Evolutionary conservation across 2,113 vertebrate species (phyloP), one percentile per base, ranked within the genome.

Genomic region (Engraulis encrasicolus): DNA sequence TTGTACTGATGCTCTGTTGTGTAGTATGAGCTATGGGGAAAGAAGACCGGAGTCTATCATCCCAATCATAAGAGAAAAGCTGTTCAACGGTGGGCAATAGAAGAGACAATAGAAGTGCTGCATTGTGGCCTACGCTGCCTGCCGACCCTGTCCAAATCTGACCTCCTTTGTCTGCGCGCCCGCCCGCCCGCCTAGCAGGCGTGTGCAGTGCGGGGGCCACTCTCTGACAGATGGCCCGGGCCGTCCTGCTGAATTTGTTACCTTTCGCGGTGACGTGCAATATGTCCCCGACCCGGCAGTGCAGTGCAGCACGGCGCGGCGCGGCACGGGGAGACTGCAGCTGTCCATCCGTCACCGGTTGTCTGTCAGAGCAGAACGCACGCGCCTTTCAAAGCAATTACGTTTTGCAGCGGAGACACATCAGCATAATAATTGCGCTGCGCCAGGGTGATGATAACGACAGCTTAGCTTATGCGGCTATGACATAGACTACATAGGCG

Each of bases 151-250:
- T 89, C 86, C 79, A 81, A 90, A 88, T 88, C 91, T 92, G 92
- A 94, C 93, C 93, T 89, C 85, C 91, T 96, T 97, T 96, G 95
- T 97, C 92, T 93, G 87, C 0, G 88, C 86, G 31, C 48, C 82
- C 86, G 85, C 87, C n/a, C n/a, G n/a, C n/a, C n/a, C n/a, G n/a
- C n/a, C n/a, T n/a, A n/a, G n/a, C n/a, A n/a, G n/a, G n/a, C n/a
- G n/a, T n/a, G n/a, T n/a, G n/a, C n/a, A n/a, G n/a, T n/a, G 92
- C 94, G 94, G 92, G 90, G 93, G n/a, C n/a, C n/a, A n/a, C 91
- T 52, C 82, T 89, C 94, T 95, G 96, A 97, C 97, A 97, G 96
- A 97, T 97, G 96, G 97, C 93, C 82, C 91, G 93, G 89, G 93
- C 93, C 93, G 92, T 94, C 93, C 94, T 95, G 95, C 92, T 91